phyloP scores from a whole-genome alignment of 2,113 vertebrate genomes.

The Colossoma macropomum region DNA sequence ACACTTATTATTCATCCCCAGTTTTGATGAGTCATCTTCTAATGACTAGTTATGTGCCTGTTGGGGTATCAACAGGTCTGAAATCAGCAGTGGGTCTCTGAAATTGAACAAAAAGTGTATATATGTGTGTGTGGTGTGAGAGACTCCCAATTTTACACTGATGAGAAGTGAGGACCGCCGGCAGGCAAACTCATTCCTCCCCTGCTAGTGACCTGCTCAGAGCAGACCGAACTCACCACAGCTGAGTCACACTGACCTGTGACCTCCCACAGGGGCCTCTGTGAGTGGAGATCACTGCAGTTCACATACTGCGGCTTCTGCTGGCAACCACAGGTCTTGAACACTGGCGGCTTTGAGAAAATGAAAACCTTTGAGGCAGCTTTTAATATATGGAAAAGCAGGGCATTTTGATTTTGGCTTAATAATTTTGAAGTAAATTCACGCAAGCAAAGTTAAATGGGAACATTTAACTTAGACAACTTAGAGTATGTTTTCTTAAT shows the following conservation, averaged over 20 bases:
- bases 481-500: too few species aligned
- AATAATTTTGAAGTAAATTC: too few species aligned
- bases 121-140: neutral
- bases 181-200: slow-evolving; percentile 26
- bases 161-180: slow-evolving; percentile 49
- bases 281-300: slow-evolving; percentile 19
- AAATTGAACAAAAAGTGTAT: neutral
- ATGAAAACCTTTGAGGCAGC: neutral
- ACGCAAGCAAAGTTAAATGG: too few species aligned
- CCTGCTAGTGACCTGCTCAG: slow-evolving; percentile 24
- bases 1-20: slow-evolving; percentile 29
- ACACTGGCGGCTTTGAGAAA: neutral
- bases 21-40: slow-evolving; percentile 53
- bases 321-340: neutral
- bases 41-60: slow-evolving; percentile 47
- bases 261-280: slow-evolving; percentile 23
- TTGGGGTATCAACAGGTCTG: slow-evolving; percentile 29
- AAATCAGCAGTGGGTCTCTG: slow-evolving; percentile 11
- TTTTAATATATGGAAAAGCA: neutral
- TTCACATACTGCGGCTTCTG: slow-evolving; percentile 17
- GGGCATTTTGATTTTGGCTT: too few species aligned
- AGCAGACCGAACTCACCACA: slow-evolving; percentile 7
- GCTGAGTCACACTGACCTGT: slow-evolving; percentile 51
- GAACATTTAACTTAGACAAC: too few species aligned
- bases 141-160: slow-evolving; percentile 21